Evolutionary conservation across 2,113 vertebrate species (phyloP).

Genomic region (Xenotilapia caudafasciata): DNA sequence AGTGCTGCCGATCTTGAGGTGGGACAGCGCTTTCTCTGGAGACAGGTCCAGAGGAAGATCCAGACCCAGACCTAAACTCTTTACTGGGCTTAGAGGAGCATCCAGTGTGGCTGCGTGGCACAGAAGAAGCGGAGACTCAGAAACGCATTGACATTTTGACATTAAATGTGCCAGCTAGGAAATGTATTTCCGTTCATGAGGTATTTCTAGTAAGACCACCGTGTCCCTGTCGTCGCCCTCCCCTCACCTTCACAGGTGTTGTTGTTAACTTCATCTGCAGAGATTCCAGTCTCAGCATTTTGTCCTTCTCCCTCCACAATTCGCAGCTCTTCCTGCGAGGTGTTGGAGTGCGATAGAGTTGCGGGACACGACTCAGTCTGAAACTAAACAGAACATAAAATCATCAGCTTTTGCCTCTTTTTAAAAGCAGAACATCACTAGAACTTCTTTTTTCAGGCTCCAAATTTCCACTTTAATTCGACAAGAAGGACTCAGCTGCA

Average conservation of each 20-base stretch:
- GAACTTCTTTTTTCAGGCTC: background rate
- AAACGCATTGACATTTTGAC: background rate
- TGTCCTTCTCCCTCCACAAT: slow-evolving; percentile 96
- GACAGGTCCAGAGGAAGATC: slow-evolving; percentile 76
- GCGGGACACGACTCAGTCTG: slow-evolving; percentile 83
- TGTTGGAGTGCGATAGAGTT: slow-evolving; percentile 82
- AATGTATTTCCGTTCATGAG: background rate
- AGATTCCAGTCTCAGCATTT: slow-evolving; percentile 76
- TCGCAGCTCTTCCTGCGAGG: slow-evolving; percentile 92
- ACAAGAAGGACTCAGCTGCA: background rate
- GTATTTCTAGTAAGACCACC: background rate
- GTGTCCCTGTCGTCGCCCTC: background rate
- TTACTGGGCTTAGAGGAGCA: slow-evolving; percentile 56
- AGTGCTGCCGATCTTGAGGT: slow-evolving; percentile 85
- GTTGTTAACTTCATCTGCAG: slow-evolving; percentile 94
- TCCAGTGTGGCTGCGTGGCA: slow-evolving; percentile 66
- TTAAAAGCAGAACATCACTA: background rate
- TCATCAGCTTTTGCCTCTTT: background rate
- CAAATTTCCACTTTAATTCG: background rate
- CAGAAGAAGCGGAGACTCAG: background rate
- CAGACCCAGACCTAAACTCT: slow-evolving; percentile 42
- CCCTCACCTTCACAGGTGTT: slow-evolving; percentile 86
- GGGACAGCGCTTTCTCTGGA: slow-evolving; percentile 76
- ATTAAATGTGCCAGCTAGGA: background rate
- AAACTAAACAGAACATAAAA: slow-evolving; percentile 71